Evolutionary conservation across 1,140 invertebrate species (phyloP).

Genomic region (Tetraneura akinire): DNA sequence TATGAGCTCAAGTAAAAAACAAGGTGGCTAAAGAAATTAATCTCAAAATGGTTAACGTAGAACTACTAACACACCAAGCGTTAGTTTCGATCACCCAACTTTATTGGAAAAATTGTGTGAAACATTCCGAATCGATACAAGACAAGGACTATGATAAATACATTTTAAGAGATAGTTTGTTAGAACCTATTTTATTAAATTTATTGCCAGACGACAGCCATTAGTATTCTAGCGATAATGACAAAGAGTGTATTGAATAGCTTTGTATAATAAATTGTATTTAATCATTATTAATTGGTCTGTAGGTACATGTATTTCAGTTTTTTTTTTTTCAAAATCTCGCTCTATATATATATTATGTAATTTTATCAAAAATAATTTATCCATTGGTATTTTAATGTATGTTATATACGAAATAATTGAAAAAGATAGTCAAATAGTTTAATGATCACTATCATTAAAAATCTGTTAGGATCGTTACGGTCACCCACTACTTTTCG

Average conservation of each 20-base stretch:
- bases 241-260: constrained; percentile 4
- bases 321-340: too few relatives aligned
- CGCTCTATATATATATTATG: neutral
- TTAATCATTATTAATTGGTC: neutral
- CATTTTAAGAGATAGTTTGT: constrained; percentile 9
- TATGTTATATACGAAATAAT: neutral
- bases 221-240: neutral
- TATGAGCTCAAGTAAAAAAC: constrained; percentile 48
- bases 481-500: neutral
- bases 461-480: neutral
- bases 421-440: neutral
- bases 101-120: too few relatives aligned
- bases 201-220: neutral
- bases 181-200: neutral
- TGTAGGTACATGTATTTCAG: neutral
- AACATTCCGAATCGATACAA: neutral
- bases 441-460: neutral
- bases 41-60: constrained; percentile 9
- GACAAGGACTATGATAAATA: neutral
- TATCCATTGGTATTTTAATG: neutral
- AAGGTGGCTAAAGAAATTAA: constrained; percentile 36
- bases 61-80: neutral
- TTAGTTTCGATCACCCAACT: neutral
- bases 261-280: neutral
- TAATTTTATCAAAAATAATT: neutral